phyloP scores from a whole-genome alignment of 2,888 invertebrate species.

The Acrobeloides nanus region DNA sequence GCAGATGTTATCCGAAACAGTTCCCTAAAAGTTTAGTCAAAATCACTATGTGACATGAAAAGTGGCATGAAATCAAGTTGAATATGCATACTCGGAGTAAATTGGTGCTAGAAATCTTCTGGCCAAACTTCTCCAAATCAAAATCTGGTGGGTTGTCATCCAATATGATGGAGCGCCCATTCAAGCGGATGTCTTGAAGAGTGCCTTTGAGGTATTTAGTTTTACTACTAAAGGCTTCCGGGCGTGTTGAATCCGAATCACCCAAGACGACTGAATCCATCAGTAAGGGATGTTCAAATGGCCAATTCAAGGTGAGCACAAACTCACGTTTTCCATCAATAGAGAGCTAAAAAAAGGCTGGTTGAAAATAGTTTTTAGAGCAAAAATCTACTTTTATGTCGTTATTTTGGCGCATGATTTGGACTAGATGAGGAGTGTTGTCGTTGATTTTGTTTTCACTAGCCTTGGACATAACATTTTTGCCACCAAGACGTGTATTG shows the following conservation, averaged over 20 bases:
- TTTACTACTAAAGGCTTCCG: background rate
- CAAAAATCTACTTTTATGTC: constrained; percentile 16
- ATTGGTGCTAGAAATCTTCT: constrained; percentile 28
- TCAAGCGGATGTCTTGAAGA: constrained; percentile 46
- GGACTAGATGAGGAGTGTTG: constrained; percentile 38
- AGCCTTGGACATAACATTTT: constrained; percentile 6
- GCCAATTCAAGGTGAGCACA: constrained; percentile 26
- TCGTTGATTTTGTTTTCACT: constrained; percentile 25
- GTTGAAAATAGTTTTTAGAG: constrained; percentile 6
- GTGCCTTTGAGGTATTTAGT: constrained; percentile 26
- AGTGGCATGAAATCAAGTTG: too few species aligned
- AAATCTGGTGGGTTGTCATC: constrained; percentile 27
- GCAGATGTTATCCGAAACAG: constrained; percentile 44
- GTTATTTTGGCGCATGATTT: constrained; percentile 23
- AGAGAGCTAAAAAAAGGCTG: constrained; percentile 12
- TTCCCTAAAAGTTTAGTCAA: constrained; percentile 25
- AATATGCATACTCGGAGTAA: constrained; percentile 35
- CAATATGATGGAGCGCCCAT: constrained; percentile 35
- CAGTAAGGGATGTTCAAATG: constrained; percentile 43
- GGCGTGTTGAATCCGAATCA: background rate
- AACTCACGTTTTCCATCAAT: constrained; percentile 32
- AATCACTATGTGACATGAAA: too few species aligned
- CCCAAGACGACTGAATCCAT: constrained; percentile 43
- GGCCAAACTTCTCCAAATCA: constrained; percentile 31
- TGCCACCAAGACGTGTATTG: constrained; percentile 26